Percentiles rank a stretch among this genome's conserved stretches.
phyloP scores from a whole-genome alignment of 1,140 invertebrate species.

The Drosophila kepulauana region DNA sequence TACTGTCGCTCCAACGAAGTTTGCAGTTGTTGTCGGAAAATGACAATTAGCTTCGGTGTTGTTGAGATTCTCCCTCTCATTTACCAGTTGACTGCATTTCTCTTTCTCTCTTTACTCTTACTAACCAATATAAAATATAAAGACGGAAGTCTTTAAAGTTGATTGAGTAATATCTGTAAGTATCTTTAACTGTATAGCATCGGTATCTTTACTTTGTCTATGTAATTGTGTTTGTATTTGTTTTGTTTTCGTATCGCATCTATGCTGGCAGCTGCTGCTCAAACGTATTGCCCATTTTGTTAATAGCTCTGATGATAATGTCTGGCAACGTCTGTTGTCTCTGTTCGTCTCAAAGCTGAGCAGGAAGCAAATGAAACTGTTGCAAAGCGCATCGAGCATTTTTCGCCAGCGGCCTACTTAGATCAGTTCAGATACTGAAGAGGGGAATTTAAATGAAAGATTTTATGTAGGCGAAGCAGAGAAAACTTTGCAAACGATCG shows the following conservation, averaged over 20 bases:
- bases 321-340: constrained; percentile 37
- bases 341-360: constrained; percentile 24
- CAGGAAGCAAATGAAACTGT: constrained; percentile 73
- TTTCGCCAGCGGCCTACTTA: constrained; percentile 53
- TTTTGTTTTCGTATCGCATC: neutral
- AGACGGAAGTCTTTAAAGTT: constrained; percentile 72
- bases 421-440: constrained; percentile 17
- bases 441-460: neutral
- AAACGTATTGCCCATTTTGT: constrained; percentile 64
- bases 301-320: constrained; percentile 65
- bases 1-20: constrained; percentile 12
- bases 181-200: constrained; percentile 45
- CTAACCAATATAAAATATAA: constrained; percentile 47
- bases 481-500: constrained; percentile 13
- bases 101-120: constrained; percentile 22
- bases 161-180: constrained; percentile 79
- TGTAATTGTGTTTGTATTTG: constrained; percentile 15
- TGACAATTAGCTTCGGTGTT: constrained; percentile 73
- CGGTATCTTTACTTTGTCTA: constrained; percentile 15
- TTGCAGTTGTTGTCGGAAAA: constrained; percentile 75
- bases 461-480: neutral
- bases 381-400: constrained; percentile 58
- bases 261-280: constrained; percentile 55
- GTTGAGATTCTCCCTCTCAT: constrained; percentile 36
- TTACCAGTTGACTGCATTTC: constrained; percentile 75